Conservation (phyloP, 1,140 invertebrate species). For the Pararge aegeria region DNA sequence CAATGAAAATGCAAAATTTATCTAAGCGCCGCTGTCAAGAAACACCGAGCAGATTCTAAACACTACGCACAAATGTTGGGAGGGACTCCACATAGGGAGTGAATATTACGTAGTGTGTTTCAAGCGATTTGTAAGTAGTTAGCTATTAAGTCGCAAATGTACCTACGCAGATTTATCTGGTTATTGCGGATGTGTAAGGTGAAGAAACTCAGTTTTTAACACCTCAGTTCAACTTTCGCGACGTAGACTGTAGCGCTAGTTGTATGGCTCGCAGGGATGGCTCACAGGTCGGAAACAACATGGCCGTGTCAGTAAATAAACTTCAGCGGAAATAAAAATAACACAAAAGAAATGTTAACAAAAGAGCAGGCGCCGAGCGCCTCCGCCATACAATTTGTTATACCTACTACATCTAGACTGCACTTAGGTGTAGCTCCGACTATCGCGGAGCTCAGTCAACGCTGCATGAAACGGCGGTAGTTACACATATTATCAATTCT, state of each 20-base stretch:
- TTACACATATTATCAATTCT: too few relatives aligned
- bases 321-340: constrained; percentile 45
- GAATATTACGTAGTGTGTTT: too few relatives aligned
- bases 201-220: too few relatives aligned
- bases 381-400: constrained; percentile 73
- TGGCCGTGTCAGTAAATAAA: constrained; percentile 44
- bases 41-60: too few relatives aligned
- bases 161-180: too few relatives aligned
- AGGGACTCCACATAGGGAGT: too few relatives aligned
- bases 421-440: constrained; percentile 36
- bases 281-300: constrained; percentile 30
- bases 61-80: too few relatives aligned
- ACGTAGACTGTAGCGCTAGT: not conserved
- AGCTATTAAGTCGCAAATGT: too few relatives aligned
- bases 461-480: not conserved
- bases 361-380: constrained; percentile 40
- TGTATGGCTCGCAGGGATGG: not conserved
- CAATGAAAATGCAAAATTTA: too few relatives aligned
- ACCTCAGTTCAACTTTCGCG: not conserved
- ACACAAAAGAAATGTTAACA: constrained; percentile 55
- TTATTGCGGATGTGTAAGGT: too few relatives aligned
- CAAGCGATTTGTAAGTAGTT: too few relatives aligned
- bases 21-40: too few relatives aligned
- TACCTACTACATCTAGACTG: constrained; percentile 77
- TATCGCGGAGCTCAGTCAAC: not conserved